Evolutionary conservation across 2,797 vertebrate genomes (phyloP).

Genomic region (Epinephelus coioides): DNA sequence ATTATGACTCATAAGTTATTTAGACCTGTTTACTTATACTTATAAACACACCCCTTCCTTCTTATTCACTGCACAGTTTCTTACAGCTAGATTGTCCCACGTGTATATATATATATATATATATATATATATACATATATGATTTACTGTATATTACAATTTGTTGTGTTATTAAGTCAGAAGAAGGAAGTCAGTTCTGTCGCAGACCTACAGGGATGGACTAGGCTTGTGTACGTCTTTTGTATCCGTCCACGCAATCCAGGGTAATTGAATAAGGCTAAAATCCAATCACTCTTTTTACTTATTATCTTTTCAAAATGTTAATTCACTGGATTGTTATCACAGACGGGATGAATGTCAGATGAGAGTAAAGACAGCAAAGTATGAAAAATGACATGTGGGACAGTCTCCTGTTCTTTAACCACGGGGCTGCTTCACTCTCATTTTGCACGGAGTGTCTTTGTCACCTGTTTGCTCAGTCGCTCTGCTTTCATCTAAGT

Average conservation of each 20-base stretch:
- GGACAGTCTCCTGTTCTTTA: background rate
- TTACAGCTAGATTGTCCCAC: background rate
- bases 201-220: background rate
- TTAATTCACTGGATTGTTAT: constrained; percentile 19
- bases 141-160: background rate
- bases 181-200: constrained; percentile 7
- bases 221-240: background rate
- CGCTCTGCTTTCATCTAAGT: constrained; percentile 16
- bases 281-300: constrained; percentile 1
- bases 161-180: background rate
- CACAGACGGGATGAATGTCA: constrained; percentile 7
- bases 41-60: constrained; percentile 60
- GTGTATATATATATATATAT: constrained; percentile 5
- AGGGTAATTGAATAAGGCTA: background rate
- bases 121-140: constrained; percentile 9
- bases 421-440: no score
- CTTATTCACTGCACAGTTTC: constrained; percentile 26
- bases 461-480: constrained; percentile 13
- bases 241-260: background rate
- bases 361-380: constrained; percentile 38
- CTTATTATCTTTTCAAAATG: constrained; percentile 12
- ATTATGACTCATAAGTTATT: constrained; percentile 80
- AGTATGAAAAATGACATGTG: constrained; percentile 28
- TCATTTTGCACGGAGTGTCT: no score
- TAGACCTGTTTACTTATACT: constrained; percentile 75